Percentiles rank a stretch among this genome's conserved stretches.
phyloP scores from a whole-genome alignment of 2,888 invertebrate genomes.

The Monopis laevigella region DNA sequence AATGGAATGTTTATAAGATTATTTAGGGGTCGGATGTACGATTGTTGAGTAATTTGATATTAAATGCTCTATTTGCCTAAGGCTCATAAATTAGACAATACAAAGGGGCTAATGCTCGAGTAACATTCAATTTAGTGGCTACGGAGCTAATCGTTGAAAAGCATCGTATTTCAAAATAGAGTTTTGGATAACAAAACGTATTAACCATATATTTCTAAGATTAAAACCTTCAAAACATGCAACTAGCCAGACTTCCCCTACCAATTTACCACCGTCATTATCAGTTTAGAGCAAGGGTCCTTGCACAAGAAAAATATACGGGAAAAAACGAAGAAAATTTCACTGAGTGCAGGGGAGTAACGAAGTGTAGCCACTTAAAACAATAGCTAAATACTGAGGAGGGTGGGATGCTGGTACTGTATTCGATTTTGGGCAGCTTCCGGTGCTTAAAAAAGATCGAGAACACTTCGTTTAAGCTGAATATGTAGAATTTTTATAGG shows the following conservation, averaged over 20 bases:
- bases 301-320: slow-evolving; percentile 36
- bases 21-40: too few relatives aligned
- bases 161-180: background rate
- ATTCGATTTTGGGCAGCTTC: slow-evolving; percentile 31
- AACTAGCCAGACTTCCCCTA: slow-evolving; percentile 25
- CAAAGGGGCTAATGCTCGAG: too few relatives aligned
- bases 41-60: too few relatives aligned
- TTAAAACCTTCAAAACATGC: slow-evolving; percentile 41
- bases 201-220: slow-evolving; percentile 32
- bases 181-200: slow-evolving; percentile 5
- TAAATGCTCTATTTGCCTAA: too few relatives aligned
- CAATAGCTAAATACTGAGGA: slow-evolving; percentile 59
- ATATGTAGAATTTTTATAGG: slow-evolving; percentile 54
- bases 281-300: slow-evolving; percentile 58
- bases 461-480: slow-evolving; percentile 62
- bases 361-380: slow-evolving; percentile 64
- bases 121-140: too few relatives aligned
- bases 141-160: background rate
- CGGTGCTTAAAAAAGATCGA: slow-evolving; percentile 42
- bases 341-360: slow-evolving; percentile 55
- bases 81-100: too few relatives aligned
- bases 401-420: slow-evolving; percentile 37
- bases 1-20: too few relatives aligned
- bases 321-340: slow-evolving; percentile 48
- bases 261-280: slow-evolving; percentile 41